Percentiles rank a stretch among this genome's conserved stretches.
Conservation (phyloP, 1,140 invertebrate genomes). For the Pseudobourletiella spinata region DNA sequence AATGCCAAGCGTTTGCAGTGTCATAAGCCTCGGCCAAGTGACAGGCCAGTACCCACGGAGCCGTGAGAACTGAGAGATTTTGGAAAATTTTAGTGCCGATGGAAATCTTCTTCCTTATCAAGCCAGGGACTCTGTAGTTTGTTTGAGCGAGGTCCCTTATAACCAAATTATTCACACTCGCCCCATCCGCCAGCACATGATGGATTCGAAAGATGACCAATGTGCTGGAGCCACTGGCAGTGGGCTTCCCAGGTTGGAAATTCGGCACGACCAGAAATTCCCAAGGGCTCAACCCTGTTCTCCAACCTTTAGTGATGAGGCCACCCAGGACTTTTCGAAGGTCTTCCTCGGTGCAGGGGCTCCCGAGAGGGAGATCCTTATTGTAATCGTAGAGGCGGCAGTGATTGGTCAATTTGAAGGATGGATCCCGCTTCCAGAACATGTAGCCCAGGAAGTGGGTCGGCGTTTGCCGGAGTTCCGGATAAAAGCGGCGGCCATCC, state of each 20-base stretch:
- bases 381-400: background rate
- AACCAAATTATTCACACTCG: background rate
- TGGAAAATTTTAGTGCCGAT: background rate
- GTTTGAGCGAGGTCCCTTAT: background rate
- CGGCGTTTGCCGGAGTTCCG: background rate
- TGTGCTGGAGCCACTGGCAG: background rate
- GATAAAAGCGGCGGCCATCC: background rate
- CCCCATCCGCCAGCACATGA: background rate
- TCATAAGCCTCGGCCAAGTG: background rate
- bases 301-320: background rate
- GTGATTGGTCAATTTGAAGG: background rate
- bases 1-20: background rate
- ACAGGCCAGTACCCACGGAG: background rate
- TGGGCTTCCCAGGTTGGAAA: too few relatives aligned
- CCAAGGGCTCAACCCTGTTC: background rate
- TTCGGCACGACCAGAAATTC: background rate
- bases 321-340: background rate
- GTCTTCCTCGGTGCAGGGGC: background rate
- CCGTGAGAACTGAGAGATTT: background rate
- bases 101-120: too few relatives aligned
- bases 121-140: background rate
- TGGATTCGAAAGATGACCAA: background rate
- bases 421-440: background rate
- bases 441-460: background rate
- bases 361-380: background rate